Percentiles rank a stretch among this genome's conserved stretches.
Evolutionary conservation across 2,797 vertebrate species (phyloP).

Genomic region (Sebastes kiyomatsui): DNA sequence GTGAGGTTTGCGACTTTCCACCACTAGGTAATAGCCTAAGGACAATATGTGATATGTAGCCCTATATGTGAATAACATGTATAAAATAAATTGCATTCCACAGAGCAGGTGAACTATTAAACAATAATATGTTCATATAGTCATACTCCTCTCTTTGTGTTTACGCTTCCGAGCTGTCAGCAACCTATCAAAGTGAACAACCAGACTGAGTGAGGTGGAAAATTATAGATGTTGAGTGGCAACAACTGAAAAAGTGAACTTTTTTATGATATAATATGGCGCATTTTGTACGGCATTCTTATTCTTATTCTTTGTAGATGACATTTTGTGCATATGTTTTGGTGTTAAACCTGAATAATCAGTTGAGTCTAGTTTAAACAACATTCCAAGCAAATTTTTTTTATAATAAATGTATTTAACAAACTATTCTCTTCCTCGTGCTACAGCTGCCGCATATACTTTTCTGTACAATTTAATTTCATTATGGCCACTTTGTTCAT

Average conservation of each 20-base stretch:
- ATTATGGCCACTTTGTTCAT: not conserved
- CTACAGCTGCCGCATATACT: not conserved
- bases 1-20: too few species aligned
- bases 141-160: too few species aligned
- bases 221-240: too few species aligned
- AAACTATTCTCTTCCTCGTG: not conserved
- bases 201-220: too few species aligned
- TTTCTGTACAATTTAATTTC: not conserved
- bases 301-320: not conserved
- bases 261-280: too few species aligned
- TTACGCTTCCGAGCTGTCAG: too few species aligned
- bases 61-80: not conserved
- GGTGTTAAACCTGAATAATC: not conserved
- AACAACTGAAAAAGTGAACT: too few species aligned
- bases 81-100: not conserved
- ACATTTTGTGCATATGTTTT: not conserved
- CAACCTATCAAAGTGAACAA: too few species aligned
- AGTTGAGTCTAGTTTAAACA: not conserved
- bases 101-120: not conserved
- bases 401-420: not conserved
- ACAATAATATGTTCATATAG: not conserved
- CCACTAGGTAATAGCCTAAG: too few species aligned
- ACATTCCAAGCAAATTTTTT: not conserved
- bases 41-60: too few species aligned
- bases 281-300: not conserved